A percentile compares a stretch with the other conserved stretches of the same genome.
Evolutionary conservation across 2,888 invertebrate genomes (phyloP).

Genomic region (Heliothis peltigera): DNA sequence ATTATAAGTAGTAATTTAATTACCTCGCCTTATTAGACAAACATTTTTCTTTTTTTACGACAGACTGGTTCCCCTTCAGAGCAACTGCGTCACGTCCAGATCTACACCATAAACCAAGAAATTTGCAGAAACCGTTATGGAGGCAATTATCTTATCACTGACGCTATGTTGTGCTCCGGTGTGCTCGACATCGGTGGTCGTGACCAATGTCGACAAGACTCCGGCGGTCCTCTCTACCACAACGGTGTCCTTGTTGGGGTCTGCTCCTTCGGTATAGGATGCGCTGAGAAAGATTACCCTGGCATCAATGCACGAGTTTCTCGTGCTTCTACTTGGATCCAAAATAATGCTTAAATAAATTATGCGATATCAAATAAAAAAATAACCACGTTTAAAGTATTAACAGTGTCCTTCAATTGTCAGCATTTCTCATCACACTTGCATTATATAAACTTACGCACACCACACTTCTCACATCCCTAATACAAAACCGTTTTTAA

Average conservation of each 20-base stretch:
- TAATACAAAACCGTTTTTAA: too few species aligned
- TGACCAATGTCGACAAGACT: constrained; percentile 80
- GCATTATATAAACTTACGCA: too few species aligned
- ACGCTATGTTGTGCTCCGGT: constrained; percentile 67
- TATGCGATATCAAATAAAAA: too few species aligned
- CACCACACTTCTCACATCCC: too few species aligned
- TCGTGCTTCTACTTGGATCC: constrained; percentile 68
- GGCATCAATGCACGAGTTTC: constrained; percentile 73
- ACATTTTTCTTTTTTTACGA: too few species aligned
- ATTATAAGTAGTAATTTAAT: too few species aligned
- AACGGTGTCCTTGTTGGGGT: constrained; percentile 71
- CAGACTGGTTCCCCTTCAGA: constrained; percentile 63
- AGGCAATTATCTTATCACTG: constrained; percentile 39
- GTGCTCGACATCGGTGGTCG: constrained; percentile 73
- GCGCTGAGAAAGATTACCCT: constrained; percentile 67
- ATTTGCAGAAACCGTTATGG: constrained; percentile 65
- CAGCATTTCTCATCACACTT: too few species aligned
- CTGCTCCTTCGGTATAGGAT: constrained; percentile 70
- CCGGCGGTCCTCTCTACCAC: constrained; percentile 75
- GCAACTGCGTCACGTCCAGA: constrained; percentile 70
- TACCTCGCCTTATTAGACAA: too few species aligned
- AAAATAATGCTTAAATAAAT: constrained; percentile 58
- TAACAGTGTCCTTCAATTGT: too few species aligned
- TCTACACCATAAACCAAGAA: constrained; percentile 67
- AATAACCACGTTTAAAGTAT: too few species aligned